Base-by-base conservation (phyloP, 2,888 invertebrate genomes). In the Autographa pulchrina region DNA sequence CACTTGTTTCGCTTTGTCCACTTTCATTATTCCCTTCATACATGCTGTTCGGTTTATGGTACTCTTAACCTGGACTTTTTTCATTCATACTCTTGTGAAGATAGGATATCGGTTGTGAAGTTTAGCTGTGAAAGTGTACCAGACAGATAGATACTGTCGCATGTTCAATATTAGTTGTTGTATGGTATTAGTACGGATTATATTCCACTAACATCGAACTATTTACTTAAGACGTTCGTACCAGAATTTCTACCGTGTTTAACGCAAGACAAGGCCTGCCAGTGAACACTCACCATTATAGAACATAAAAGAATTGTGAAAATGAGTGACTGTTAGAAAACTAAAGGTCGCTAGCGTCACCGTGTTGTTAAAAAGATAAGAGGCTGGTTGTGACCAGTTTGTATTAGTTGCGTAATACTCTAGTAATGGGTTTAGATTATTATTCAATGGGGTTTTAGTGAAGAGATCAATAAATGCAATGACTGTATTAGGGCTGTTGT, bases 241-340 rank as follows among this genome's bases (percentile, higher is more conserved):
- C 18, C 18, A 52, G 32, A 16, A 66, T 20, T 43, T 52, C 4
- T 48, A 41, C 32, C 41, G 52, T 63, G 52, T n/a, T 31, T 71
- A 35, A 60, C 48, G n/a, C 16, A n/a, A 7, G 20, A 25, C 54
- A 3, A 13, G 0, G 31, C 67, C 32, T 38, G 48, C 67, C 8
- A 32, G 60, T 56, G 48, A 66, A 11, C 48, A 13, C 32, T n/a
- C 25, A 32, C 18, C 18, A 66, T 60, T 66, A 48, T 11, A 25
- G 32, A 7, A 14, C 43, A 56, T 48, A 64, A 66, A 64, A 75
- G 14, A 67, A 18, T n/a, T 52, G 20, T 41, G 6, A 41, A 11
- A 59, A 35, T 41, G 11, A 48, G 63, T 52, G 63, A 32, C 52
- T 32, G 52, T 32, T 63, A 52, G 32, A 63, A 52, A 32, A 14